A percentile compares a stretch with the other conserved stretches of the same genome.
phyloP scores from a whole-genome alignment of 2,797 vertebrate species.

The Euthynnus affinis region DNA sequence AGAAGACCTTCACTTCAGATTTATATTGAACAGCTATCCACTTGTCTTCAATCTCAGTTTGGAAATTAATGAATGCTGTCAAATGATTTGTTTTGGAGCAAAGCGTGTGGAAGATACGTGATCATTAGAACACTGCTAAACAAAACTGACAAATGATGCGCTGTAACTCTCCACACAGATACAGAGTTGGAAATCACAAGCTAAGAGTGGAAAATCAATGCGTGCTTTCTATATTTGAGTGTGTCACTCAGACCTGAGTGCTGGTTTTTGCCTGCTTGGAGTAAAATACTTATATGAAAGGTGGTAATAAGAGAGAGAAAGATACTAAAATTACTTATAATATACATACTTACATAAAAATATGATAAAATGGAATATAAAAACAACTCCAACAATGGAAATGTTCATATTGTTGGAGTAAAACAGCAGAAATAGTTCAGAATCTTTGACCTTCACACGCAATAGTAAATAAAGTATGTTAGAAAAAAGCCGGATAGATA shows the following conservation, averaged over 20 bases:
- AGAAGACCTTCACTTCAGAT: background rate
- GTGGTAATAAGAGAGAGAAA: background rate
- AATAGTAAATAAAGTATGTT: too few species aligned
- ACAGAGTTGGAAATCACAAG: background rate
- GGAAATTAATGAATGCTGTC: background rate
- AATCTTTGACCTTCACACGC: background rate
- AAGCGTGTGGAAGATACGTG: background rate
- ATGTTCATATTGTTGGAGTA: background rate
- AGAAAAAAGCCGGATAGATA: too few species aligned
- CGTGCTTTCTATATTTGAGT: background rate
- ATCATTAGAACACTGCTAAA: background rate
- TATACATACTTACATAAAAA: background rate
- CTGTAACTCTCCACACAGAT: background rate
- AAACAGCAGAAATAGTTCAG: background rate
- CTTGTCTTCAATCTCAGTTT: background rate
- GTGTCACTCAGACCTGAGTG: background rate
- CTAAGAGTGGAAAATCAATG: background rate
- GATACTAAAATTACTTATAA: background rate
- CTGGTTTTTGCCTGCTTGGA: background rate
- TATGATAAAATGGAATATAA: background rate
- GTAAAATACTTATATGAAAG: background rate
- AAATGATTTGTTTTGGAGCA: background rate
- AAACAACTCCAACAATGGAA: background rate
- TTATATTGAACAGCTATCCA: background rate
- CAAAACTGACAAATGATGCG: background rate